Percentiles rank a stretch among this genome's conserved stretches.
Conservation (phyloP, 2,113 vertebrate genomes). For the Platysteira castanea region DNA sequence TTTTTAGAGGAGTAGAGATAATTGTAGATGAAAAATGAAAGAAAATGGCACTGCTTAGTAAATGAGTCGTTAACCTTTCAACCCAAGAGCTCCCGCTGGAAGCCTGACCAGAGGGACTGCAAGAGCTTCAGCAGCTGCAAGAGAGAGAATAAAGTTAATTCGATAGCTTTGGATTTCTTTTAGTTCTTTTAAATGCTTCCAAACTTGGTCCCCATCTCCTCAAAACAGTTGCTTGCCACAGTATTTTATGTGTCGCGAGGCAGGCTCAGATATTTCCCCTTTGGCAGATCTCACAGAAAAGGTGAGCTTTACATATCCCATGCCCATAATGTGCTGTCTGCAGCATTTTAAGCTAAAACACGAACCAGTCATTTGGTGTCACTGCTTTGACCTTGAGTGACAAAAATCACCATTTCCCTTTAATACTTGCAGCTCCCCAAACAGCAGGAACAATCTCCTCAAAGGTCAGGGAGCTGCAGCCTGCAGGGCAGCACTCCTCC, state of each 20-base stretch:
- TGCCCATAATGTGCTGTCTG: neutral
- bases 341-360: neutral
- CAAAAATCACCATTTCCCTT: neutral
- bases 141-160: conserved; percentile 49
- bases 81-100: conserved; percentile 32
- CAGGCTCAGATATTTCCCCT: neutral
- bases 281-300: neutral
- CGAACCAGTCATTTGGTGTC: neutral
- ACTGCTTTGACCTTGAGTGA: neutral
- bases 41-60: conserved; percentile 58
- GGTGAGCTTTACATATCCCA: neutral
- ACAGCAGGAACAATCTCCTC: neutral
- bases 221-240: neutral
- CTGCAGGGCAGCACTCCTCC: neutral
- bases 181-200: neutral
- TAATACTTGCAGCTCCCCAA: neutral
- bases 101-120: conserved; percentile 56
- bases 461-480: neutral
- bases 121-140: conserved; percentile 17
- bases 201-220: neutral
- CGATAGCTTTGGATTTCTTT: conserved; percentile 36
- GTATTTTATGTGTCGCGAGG: neutral
- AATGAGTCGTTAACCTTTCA: conserved; percentile 73
- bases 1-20: conserved; percentile 67
- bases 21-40: conserved; percentile 72